Conservation (phyloP, 2,113 vertebrate genomes). For the Toxotes jaculatrix region DNA sequence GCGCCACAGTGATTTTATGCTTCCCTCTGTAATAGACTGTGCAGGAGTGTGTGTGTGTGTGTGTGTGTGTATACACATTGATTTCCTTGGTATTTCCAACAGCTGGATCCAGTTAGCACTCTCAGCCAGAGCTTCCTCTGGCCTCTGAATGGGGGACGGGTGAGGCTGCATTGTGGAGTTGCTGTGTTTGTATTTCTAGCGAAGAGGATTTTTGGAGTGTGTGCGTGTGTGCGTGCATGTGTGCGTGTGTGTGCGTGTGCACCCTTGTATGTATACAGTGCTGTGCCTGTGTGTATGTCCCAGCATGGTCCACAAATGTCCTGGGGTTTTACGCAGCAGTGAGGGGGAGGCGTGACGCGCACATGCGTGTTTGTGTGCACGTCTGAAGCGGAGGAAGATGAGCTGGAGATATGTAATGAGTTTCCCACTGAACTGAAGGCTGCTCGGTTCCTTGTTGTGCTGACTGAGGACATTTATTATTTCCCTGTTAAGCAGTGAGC, state of each 20-base stretch:
- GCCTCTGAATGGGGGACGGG: conserved; percentile 57
- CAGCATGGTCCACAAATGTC: not conserved
- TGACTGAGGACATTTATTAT: not conserved
- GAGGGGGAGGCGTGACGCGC: not conserved
- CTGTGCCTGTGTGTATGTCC: not conserved
- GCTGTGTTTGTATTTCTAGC: conserved; percentile 14
- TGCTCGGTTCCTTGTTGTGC: not conserved
- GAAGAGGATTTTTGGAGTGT: not conserved
- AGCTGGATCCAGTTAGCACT: conserved; percentile 83
- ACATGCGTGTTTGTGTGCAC: not conserved
- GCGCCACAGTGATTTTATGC: conserved; percentile 63
- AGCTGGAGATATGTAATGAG: not conserved
- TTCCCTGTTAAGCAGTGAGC: not conserved
- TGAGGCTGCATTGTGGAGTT: conserved; percentile 4
- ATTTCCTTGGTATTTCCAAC: conserved; percentile 81
- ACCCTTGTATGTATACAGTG: not conserved
- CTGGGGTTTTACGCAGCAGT: not conserved
- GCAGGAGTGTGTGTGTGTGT: conserved; percentile 18
- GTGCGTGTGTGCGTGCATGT: not conserved
- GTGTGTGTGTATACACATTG: conserved; percentile 50
- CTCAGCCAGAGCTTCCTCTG: conserved; percentile 79
- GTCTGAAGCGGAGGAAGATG: not conserved
- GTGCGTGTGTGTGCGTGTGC: too few relatives aligned
- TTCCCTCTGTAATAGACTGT: conserved; percentile 72
- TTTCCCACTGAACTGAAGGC: not conserved